phyloP scores from a whole-genome alignment of 2,797 vertebrate species.

The Sebastes minor region DNA sequence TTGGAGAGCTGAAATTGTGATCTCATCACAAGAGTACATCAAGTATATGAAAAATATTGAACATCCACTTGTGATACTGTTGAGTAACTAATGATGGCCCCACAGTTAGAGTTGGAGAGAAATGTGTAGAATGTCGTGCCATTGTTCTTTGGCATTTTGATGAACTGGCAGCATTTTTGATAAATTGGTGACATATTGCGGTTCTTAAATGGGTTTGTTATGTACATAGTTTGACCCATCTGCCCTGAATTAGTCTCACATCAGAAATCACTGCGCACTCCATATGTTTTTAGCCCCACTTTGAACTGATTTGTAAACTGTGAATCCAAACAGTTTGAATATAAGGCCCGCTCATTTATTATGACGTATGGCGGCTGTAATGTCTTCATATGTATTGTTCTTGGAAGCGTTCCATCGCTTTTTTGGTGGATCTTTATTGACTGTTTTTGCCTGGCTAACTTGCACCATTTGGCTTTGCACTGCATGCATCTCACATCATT shows the following conservation, averaged over 20 bases:
- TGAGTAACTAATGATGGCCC: not conserved
- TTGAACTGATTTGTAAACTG: slow-evolving; percentile 55
- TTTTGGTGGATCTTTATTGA: slow-evolving; percentile 54
- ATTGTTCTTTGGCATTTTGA: slow-evolving; percentile 11
- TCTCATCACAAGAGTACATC: not conserved
- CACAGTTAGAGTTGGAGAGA: not conserved
- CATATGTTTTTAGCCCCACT: slow-evolving; percentile 33
- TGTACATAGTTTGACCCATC: slow-evolving; percentile 55
- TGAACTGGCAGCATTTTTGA: slow-evolving; percentile 25
- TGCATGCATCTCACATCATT: slow-evolving; percentile 68
- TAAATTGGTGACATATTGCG: slow-evolving; percentile 47
- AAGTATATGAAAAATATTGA: not conserved
- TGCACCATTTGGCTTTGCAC: slow-evolving; percentile 53
- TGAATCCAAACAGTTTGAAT: slow-evolving; percentile 43
- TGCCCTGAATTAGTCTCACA: slow-evolving; percentile 52
- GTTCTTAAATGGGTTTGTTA: slow-evolving; percentile 50
- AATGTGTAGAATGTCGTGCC: not conserved
- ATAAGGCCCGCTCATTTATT: slow-evolving; percentile 15
- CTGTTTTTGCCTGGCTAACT: slow-evolving; percentile 51
- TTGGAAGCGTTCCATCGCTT: slow-evolving; percentile 32
- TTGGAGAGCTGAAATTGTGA: not conserved
- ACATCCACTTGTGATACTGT: not conserved
- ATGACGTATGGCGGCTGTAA: slow-evolving; percentile 10
- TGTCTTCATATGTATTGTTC: slow-evolving; percentile 46
- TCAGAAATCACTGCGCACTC: slow-evolving; percentile 37